Conservation (phyloP, 1,140 invertebrate genomes). For the Hermetia illucens region DNA sequence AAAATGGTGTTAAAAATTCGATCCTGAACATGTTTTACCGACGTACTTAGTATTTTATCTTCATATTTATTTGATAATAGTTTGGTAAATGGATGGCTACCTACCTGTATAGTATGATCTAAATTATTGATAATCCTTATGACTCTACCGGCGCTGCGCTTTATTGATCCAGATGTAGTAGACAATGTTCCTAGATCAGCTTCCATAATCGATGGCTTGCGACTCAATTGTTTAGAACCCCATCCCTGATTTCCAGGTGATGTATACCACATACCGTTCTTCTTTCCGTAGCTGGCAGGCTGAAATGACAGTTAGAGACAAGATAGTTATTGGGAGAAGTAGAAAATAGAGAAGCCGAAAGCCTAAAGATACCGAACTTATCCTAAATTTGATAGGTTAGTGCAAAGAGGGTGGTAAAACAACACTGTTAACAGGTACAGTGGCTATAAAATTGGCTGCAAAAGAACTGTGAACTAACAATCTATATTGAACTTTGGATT, state of each 20-base stretch:
- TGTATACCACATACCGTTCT: slow-evolving; percentile 73
- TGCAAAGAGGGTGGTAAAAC: neutral
- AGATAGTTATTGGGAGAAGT: too few species aligned
- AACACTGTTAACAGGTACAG: neutral
- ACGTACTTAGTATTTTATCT: too few species aligned
- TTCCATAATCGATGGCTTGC: slow-evolving; percentile 61
- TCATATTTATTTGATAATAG: too few species aligned
- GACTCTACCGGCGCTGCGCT: slow-evolving; percentile 66
- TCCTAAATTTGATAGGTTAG: neutral
- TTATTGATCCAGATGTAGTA: slow-evolving; percentile 43
- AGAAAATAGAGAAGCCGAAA: too few species aligned
- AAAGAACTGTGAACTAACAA: neutral
- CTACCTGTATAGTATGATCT: slow-evolving; percentile 78
- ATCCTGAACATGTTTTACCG: too few species aligned
- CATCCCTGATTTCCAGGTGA: slow-evolving; percentile 42
- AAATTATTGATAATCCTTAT: slow-evolving; percentile 85
- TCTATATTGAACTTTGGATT: neutral
- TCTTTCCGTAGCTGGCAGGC: slow-evolving; percentile 76
- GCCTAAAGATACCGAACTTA: neutral
- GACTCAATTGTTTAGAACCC: slow-evolving; percentile 37
- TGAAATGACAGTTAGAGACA: slow-evolving; percentile 23
- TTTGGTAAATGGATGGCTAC: too few species aligned
- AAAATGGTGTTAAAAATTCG: too few species aligned
- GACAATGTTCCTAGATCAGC: slow-evolving; percentile 50
- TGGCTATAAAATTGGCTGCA: neutral